Evolutionary conservation across 2,797 vertebrate genomes (phyloP).

Genomic region (Sebastolobus alascanus): DNA sequence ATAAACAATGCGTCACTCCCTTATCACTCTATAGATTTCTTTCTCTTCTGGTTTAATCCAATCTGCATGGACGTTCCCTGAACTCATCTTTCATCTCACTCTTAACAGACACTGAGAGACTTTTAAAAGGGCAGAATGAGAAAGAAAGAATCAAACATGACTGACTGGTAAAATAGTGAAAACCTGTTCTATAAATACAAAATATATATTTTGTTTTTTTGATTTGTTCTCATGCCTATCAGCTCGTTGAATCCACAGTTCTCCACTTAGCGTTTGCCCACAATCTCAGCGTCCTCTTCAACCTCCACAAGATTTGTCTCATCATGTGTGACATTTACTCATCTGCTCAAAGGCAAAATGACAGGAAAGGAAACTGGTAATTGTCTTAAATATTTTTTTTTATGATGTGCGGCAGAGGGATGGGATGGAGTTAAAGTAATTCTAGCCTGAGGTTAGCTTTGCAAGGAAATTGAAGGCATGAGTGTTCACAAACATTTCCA

Average conservation of each 20-base stretch:
- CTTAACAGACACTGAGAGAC: conserved; percentile 21
- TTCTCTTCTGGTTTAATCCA: conserved; percentile 48
- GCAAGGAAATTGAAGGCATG: conserved; percentile 20
- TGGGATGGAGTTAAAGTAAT: conserved; percentile 12
- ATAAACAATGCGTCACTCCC: conserved; percentile 51
- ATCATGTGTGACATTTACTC: conserved; percentile 49
- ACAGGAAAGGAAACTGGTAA: conserved; percentile 19
- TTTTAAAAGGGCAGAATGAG: conserved; percentile 21
- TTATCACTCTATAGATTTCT: conserved; percentile 55
- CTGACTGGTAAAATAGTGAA: not conserved
- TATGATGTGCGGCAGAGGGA: conserved; percentile 7
- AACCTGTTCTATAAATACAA: not conserved
- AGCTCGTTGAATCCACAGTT: not conserved
- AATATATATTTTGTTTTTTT: not conserved
- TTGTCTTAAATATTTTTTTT: conserved; percentile 39
- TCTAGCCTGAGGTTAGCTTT: conserved; percentile 29
- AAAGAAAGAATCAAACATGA: not conserved
- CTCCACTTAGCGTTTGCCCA: conserved; percentile 14
- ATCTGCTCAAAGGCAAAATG: conserved; percentile 29
- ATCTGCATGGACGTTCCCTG: conserved; percentile 36
- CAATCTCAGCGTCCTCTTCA: conserved; percentile 23
- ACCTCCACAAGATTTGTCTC: conserved; percentile 27
- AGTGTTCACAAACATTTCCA: conserved; percentile 9
- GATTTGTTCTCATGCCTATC: conserved; percentile 6
- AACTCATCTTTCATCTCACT: conserved; percentile 49